Evolutionary conservation across 2,113 vertebrate genomes (phyloP), one percentile per base, ranked within the genome.

Genomic region (Hippocampus barbouri): DNA sequence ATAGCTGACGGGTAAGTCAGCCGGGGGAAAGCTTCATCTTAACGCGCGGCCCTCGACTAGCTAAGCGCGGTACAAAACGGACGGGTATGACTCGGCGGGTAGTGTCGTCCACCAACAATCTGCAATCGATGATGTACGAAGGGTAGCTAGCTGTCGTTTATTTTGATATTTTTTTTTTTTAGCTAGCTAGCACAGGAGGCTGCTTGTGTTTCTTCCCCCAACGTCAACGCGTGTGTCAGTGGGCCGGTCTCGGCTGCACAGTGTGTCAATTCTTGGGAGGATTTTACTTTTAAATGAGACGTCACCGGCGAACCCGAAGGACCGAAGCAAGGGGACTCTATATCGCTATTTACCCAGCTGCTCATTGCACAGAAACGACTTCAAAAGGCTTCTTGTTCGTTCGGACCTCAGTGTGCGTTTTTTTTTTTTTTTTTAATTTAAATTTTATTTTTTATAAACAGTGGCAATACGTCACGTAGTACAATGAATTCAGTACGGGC

Each of bases 251-350:
- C 8, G 18, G 15, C 21, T 41, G 62, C 62, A 64, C 38, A 64
- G 20, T 64, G 21, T 64, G 38, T 64, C 62, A 64, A 64, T 64
- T 41, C 38, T 64, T 64, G 21, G 20, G 20, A 64, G 21, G 34
- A 64, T 43, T 64, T 43, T 1, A 64, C 62, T 64, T 64, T 64
- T 64, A 64, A 64, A 64, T 64, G 62, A 64, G 62, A n/a, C 38
- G 7, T 38, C 38, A 38, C 30, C 18, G 10, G 60, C 30, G 5
- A 64, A 64, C 38, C 41, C 5, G 60, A 62, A 62, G 30, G 9
- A 64, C 41, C 34, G 60, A 62, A 62, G 30, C 21, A 64, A 64
- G 4, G 60, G 16, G 30, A 30, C 60, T 20, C 30, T 38, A 62
- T 62, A 16, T 34, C 2, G 21, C 60, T 4, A 40, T 64, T 64